phyloP scores from a whole-genome alignment of 2,113 vertebrate genomes.

The Pseudopodoces humilis region DNA sequence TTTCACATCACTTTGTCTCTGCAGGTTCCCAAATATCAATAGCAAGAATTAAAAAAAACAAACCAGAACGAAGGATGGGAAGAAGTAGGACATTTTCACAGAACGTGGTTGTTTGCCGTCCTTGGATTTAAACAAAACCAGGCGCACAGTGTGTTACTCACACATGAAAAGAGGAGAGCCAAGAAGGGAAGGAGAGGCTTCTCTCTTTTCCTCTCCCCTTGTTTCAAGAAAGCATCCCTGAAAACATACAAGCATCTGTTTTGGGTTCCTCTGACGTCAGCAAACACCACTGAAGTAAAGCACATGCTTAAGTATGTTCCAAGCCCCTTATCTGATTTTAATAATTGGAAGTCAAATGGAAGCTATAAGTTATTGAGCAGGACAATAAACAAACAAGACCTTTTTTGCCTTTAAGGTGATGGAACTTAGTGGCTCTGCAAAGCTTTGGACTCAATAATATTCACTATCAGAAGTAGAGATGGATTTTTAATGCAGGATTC shows the following conservation, averaged over 20 bases:
- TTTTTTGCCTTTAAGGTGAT: neutral
- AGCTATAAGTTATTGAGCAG: neutral
- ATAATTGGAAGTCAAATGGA: slow-evolving; percentile 26
- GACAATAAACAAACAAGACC: neutral
- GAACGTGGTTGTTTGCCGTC: slow-evolving; percentile 2
- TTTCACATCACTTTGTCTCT: slow-evolving; percentile 20
- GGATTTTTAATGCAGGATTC: neutral
- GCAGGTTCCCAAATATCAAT: slow-evolving; percentile 15
- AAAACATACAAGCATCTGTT: slow-evolving; percentile 27
- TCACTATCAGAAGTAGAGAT: neutral
- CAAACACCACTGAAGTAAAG: neutral
- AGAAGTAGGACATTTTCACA: slow-evolving; percentile 18
- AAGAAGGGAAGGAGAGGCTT: neutral
- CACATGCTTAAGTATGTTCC: neutral
- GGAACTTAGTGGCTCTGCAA: neutral
- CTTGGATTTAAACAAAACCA: slow-evolving; percentile 40
- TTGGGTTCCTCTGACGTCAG: slow-evolving; percentile 9
- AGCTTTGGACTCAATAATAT: neutral
- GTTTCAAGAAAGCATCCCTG: slow-evolving; percentile 1
- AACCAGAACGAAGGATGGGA: neutral
- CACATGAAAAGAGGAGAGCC: slow-evolving; percentile 28
- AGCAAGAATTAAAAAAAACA: neutral
- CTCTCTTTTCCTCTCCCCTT: neutral
- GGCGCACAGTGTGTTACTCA: neutral
- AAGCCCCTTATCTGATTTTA: slow-evolving; percentile 20